Evolutionary conservation across 2,113 vertebrate species (phyloP), one percentile per base, ranked within the genome.

Genomic region (Oncorhynchus tshawytscha): DNA sequence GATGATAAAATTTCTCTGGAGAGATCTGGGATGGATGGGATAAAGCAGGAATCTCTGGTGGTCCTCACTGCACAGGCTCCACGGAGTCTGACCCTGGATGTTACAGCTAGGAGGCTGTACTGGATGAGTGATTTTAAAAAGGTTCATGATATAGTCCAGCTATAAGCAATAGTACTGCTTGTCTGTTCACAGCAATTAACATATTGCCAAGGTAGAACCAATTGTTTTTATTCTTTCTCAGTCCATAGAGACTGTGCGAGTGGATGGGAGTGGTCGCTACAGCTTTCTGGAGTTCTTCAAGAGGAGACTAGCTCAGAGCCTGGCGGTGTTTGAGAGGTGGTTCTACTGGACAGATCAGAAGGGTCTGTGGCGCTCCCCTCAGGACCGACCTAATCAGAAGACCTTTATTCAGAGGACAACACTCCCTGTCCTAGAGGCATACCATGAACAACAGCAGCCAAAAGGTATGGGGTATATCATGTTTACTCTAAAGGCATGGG

Each of bases 61-160:
- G 91, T 92, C 1, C 77, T 96, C 67, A 95, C 93, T 31, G 89
- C 92, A 74, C 95, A 98, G 83, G 82, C 88, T 3, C 93, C 96
- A 1, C 85, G 93, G 65, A 89, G 95, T 8, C 91, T 97, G 71
- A 92, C 92, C 0, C 82, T 96, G 66, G 96, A 98, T 67, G 88
- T 93, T 0, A 88, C 93, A 49, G 90, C 92, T 25, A 84, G 88
- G 70, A 92, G 95, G 48, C 89, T 98, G 0, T 97, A 95, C 87
- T 99, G 96, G 96, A 94, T 97, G 88, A 96, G 95, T 67, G 86
- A 91, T 76, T 92, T 93, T 70, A 97, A 95, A 85, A 87, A 93
- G 95, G 96, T 96, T 85, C 62, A 72, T 29, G 20, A 5, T 73
- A 2, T 25, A 29, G 6, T 7, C 59, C 6, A 62, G 13, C 2